Base-by-base conservation (phyloP, 1,140 invertebrate species). In the Trachymyrmex septentrionalis region DNA sequence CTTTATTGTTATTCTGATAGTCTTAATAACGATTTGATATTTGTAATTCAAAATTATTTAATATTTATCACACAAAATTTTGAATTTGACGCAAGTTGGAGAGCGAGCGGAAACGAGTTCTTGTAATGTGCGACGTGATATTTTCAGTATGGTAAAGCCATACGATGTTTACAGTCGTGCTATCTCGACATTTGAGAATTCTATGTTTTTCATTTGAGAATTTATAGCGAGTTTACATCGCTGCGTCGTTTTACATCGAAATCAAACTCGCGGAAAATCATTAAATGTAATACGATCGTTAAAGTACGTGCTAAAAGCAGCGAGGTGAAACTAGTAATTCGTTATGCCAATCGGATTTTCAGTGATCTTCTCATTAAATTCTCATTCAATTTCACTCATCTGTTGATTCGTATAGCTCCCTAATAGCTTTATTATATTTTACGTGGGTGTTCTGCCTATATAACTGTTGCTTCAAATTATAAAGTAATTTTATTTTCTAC, bases 341-440 rank as follows among this genome's bases (percentile, higher is more conserved):
- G 14, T 72, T 55, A 48, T 4, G 6, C 50, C 38, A 61, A 73
- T 61, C 7, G 48, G 10, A 59, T 82, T 66, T 57, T 21, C 30
- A 67, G n/a, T 9, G 30, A 57, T 55, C n/a, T 69, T 81, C 14
- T 81, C n/a, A 76, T 59, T 76, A 55, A 81, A 71, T 81, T 81
- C 14, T 57, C n/a, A 76, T 59, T 76, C 21, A 81, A 71, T 57
- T 81, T 38, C 44, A 16, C 19, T 53, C 21, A 38, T 34, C 21
- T 38, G 64, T 44, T 57, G 30, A 9, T 71, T 30, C 16, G 14
- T 44, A 67, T 7, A 64, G 24, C 50, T 67, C 27, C 2, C 16
- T 80, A 53, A 67, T 10, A 38, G 50, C 21, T 81, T 71, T 69
- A 69, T 61, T 48, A 78, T 21, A 67, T 66, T 66, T 66, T 34